These are phyloP conservation scores for Tenualosa thibaudeaui DNA, from an alignment of 2,797 vertebrate genomes.

Conservation along the genomic window DNA sequence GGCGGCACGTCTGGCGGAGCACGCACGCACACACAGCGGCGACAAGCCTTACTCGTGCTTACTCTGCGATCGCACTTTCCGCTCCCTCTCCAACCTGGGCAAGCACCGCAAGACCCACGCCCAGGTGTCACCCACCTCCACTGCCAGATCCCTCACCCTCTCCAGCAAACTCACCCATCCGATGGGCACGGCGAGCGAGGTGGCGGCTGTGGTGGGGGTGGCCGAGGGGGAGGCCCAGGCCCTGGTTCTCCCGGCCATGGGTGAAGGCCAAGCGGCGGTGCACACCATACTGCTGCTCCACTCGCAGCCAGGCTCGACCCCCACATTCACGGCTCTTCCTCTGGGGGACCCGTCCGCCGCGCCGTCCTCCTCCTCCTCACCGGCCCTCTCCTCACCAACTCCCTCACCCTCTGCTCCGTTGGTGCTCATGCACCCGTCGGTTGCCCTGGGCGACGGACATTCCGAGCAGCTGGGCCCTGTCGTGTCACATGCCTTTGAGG, in stretches of 20 bases:
- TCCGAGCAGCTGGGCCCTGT: conserved; percentile 28
- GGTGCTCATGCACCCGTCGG: conserved; percentile 37
- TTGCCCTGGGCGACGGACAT: conserved; percentile 26
- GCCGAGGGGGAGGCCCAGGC: background rate
- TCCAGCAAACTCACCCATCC: background rate
- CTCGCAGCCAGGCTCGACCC: conserved; percentile 20
- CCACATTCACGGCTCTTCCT: background rate
- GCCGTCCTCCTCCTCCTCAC: conserved; percentile 50
- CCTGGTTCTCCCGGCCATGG: background rate
- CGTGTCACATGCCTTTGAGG: conserved; percentile 43
- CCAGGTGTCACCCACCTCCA: background rate
- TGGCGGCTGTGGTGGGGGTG: background rate
- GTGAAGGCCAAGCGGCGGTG: conserved; percentile 35
- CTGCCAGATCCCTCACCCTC: background rate
- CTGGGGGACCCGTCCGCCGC: background rate
- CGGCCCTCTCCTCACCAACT: conserved; percentile 63
- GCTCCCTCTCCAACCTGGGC: conserved; percentile 64
- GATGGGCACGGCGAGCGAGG: background rate
- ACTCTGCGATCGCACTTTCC: conserved; percentile 61
- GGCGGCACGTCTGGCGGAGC: conserved; percentile 70
- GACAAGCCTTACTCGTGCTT: conserved; percentile 71
- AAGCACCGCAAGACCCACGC: conserved; percentile 50
- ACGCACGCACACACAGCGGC: conserved; percentile 73
- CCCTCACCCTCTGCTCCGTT: conserved; percentile 28
- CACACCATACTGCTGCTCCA: conserved; percentile 46